These are phyloP conservation scores for Lateolabrax maculatus DNA, from an alignment of 2,797 vertebrate genomes.

Conservation along the genomic window DNA sequence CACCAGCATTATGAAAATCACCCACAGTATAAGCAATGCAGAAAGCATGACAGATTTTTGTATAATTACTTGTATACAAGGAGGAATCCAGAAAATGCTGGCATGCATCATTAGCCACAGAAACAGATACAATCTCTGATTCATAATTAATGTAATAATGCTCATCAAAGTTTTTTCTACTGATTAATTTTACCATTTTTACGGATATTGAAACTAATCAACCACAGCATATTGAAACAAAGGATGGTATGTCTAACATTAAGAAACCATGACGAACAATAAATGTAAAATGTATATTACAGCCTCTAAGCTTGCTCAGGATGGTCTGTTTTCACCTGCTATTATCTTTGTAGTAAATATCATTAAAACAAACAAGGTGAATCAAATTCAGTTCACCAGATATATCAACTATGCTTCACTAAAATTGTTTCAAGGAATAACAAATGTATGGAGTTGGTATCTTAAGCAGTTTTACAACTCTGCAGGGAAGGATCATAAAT, in stretches of 20 bases:
- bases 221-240: conserved; percentile 48
- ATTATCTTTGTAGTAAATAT: background rate
- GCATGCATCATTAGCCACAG: conserved; percentile 59
- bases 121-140: conserved; percentile 56
- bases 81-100: conserved; percentile 62
- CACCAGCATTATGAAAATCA: conserved; percentile 46
- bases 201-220: conserved; percentile 50
- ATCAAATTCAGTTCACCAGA: background rate
- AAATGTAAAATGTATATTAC: background rate
- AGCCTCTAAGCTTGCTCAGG: background rate
- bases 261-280: background rate
- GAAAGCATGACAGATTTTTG: conserved; percentile 67
- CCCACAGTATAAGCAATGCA: conserved; percentile 52
- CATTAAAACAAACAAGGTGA: conserved; percentile 31
- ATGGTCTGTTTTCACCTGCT: background rate
- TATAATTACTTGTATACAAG: conserved; percentile 70
- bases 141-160: conserved; percentile 65
- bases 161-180: conserved; percentile 46
- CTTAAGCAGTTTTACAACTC: conserved; percentile 30
- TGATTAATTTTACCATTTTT: conserved; percentile 69
- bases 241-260: conserved; percentile 8
- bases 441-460: conserved; percentile 6
- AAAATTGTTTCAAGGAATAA: background rate
- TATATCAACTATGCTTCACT: background rate
- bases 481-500: conserved; percentile 42